phyloP scores from a whole-genome alignment of 2,888 invertebrate species.

The Bursaphelenchus okinawaensis region DNA sequence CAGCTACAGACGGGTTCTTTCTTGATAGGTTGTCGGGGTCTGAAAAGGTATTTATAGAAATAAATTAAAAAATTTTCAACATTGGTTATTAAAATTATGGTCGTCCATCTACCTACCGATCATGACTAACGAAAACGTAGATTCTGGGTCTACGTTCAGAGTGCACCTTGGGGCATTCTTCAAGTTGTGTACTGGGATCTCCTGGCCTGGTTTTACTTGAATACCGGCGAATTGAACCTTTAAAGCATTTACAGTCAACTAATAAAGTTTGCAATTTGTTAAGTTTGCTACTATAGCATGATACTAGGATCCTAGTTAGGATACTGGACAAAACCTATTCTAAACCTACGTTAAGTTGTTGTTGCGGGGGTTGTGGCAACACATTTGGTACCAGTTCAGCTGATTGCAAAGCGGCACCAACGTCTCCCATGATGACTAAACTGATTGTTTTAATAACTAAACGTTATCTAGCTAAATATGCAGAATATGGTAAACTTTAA shows the following conservation, averaged over 20 bases:
- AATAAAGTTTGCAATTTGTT: background rate
- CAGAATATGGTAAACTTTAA: too few species aligned
- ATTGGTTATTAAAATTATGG: background rate
- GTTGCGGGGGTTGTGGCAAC: conserved; percentile 49
- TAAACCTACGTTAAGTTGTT: conserved; percentile 39
- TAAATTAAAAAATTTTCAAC: background rate
- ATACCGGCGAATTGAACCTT: conserved; percentile 55
- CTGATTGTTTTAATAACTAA: background rate
- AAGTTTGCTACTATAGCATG: background rate
- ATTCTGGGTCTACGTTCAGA: conserved; percentile 54
- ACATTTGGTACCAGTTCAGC: conserved; percentile 55
- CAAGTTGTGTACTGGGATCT: conserved; percentile 43
- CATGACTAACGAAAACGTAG: conserved; percentile 55
- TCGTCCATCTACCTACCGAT: conserved; percentile 38
- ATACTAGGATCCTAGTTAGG: background rate
- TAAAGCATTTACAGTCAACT: conserved; percentile 10
- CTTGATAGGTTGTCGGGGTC: conserved; percentile 58
- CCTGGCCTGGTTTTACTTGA: conserved; percentile 51
- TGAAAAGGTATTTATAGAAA: conserved; percentile 22
- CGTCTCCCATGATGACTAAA: background rate
- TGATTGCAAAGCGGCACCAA: conserved; percentile 18
- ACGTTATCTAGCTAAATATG: background rate
- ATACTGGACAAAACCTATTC: too few species aligned
- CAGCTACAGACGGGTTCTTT: conserved; percentile 57
- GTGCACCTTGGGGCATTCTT: conserved; percentile 55